Percentiles rank a stretch among this genome's conserved stretches.
Conservation (phyloP, 2,888 invertebrate species). For the Drosophila leonis region DNA sequence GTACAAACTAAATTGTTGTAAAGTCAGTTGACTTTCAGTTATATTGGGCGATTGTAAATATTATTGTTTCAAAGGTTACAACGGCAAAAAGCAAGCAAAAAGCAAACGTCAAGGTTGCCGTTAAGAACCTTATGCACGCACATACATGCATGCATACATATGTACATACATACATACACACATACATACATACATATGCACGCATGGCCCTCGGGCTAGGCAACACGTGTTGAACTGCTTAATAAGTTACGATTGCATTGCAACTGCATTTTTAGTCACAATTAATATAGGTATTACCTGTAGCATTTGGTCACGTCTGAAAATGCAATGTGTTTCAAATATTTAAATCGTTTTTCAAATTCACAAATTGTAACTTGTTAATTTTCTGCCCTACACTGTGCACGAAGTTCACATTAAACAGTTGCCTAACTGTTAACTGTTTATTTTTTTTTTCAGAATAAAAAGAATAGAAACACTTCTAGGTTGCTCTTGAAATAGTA, state of each 20-base stretch:
- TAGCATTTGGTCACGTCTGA: constrained; percentile 45
- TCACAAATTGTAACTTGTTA: background rate
- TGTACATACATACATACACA: background rate
- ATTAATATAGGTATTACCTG: background rate
- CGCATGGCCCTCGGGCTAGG: constrained; percentile 12
- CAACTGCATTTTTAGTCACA: constrained; percentile 1
- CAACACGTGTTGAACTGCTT: constrained; percentile 57
- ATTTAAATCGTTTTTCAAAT: background rate
- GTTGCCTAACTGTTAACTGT: background rate
- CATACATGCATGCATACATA: background rate
- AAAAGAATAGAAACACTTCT: background rate
- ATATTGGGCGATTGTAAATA: constrained; percentile 7
- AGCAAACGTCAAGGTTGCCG: constrained; percentile 37
- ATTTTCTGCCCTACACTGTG: too few species aligned
- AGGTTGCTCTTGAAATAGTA: too few species aligned
- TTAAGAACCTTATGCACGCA: constrained; percentile 13
- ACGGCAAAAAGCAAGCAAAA: constrained; percentile 9
- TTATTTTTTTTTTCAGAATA: background rate
- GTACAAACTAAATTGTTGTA: background rate
- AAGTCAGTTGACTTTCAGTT: background rate
- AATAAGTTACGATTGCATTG: constrained; percentile 21
- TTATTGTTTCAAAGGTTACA: constrained; percentile 44
- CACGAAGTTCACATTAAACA: background rate
- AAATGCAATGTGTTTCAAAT: constrained; percentile 1
- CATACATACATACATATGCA: background rate